Percentiles rank a stretch among this genome's conserved stretches.
Conservation (phyloP, 2,888 invertebrate species). For the Ametastegia equiseti region DNA sequence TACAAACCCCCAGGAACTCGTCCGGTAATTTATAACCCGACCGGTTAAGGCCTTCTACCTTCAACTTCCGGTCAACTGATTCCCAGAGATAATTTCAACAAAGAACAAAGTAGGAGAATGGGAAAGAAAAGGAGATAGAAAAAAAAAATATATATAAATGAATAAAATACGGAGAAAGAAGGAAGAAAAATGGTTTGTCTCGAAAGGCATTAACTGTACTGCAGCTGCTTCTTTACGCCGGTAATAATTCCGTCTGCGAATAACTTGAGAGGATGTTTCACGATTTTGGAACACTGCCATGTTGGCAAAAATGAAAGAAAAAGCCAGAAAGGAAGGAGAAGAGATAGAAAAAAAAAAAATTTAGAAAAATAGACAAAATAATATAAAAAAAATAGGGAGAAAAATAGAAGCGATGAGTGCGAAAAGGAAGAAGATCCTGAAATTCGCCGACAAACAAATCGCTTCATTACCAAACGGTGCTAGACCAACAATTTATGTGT, state of each 20-base stretch:
- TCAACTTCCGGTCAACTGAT: slow-evolving; percentile 21
- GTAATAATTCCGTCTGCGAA: not conserved
- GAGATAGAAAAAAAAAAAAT: not conserved
- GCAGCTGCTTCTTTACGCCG: not conserved
- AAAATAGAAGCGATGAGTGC: not conserved
- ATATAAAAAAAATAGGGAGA: too few relatives aligned
- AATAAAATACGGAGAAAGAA: not conserved
- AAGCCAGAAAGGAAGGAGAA: not conserved
- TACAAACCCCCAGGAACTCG: not conserved
- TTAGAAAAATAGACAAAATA: too few relatives aligned
- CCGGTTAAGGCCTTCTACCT: not conserved
- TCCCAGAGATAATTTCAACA: not conserved
- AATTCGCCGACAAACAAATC: not conserved
- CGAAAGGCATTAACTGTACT: too few relatives aligned
- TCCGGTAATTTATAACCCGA: slow-evolving; percentile 21
- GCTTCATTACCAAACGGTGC: not conserved
- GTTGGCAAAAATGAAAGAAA: not conserved
- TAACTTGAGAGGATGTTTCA: not conserved
- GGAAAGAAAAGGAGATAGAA: not conserved
- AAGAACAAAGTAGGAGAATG: not conserved
- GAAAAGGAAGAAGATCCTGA: not conserved
- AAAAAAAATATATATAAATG: not conserved
- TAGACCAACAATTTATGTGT: slow-evolving; percentile 9
- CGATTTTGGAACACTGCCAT: slow-evolving; percentile 35
- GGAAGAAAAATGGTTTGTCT: too few relatives aligned